A percentile compares a stretch with the other conserved stretches of the same genome.
phyloP scores from a whole-genome alignment of 2,113 vertebrate species.

The Notechis scutatus region DNA sequence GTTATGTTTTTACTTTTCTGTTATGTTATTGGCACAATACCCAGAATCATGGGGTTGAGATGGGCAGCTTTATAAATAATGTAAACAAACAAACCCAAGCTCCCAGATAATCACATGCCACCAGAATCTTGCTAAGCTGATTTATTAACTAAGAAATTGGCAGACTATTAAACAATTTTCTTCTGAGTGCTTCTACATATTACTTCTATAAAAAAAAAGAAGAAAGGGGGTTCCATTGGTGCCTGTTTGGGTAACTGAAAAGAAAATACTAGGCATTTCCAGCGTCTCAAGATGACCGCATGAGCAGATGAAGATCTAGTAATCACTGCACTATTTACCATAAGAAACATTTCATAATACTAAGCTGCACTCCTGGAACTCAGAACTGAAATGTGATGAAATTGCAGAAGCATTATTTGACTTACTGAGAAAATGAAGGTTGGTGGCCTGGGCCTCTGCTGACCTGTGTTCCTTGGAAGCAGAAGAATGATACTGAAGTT shows the following conservation, averaged over 20 bases:
- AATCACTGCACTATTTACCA: neutral
- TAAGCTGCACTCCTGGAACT: neutral
- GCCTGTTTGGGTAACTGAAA: neutral
- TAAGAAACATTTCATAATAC: neutral
- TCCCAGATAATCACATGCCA: neutral
- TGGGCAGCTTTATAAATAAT: neutral
- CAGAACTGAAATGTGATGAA: neutral
- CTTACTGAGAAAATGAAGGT: neutral
- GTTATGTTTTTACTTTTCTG: neutral
- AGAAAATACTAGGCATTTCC: neutral
- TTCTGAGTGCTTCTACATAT: neutral
- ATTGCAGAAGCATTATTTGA: neutral
- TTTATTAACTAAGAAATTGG: neutral
- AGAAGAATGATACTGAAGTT: neutral
- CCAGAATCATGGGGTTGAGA: neutral
- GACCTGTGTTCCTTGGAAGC: conserved; percentile 39
- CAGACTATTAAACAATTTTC: neutral
- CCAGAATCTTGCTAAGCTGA: neutral
- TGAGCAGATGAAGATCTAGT: neutral
- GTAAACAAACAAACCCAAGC: neutral
- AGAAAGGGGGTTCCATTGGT: neutral
- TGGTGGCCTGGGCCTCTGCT: neutral
- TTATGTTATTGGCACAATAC: neutral
- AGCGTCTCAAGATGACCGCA: neutral
- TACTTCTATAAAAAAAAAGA: neutral